Evolutionary conservation across 2,113 vertebrate genomes (phyloP).

Genomic region (Madoqua kirkii): DNA sequence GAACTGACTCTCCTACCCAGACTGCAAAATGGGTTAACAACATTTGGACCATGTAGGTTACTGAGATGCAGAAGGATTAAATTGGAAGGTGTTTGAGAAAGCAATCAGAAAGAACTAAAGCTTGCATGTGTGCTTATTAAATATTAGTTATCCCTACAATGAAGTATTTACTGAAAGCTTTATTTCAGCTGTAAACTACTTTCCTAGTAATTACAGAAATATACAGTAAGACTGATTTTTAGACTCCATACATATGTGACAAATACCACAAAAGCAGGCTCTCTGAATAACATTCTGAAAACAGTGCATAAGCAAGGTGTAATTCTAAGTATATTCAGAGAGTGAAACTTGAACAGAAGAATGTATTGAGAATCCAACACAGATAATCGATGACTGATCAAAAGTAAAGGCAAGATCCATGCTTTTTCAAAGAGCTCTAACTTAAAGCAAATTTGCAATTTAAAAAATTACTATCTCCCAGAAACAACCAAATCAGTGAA

Average conservation of each 20-base stretch:
- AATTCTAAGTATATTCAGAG: background rate
- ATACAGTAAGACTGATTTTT: constrained; percentile 27
- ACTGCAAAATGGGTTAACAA: background rate
- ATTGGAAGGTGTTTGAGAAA: background rate
- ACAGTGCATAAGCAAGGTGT: background rate
- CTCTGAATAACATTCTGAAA: constrained; percentile 13
- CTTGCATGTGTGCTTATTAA: background rate
- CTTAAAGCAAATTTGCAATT: background rate
- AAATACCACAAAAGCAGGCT: background rate
- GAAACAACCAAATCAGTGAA: background rate
- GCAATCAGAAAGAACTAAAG: background rate
- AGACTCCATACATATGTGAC: background rate
- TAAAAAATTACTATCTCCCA: background rate
- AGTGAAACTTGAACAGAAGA: background rate
- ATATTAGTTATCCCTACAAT: background rate
- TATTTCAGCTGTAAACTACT: background rate
- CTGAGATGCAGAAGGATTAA: background rate
- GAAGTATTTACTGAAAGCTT: background rate
- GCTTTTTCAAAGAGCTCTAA: background rate
- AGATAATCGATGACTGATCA: background rate
- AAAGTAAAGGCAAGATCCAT: background rate
- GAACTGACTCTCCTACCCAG: background rate
- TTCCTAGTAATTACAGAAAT: constrained; percentile 30
- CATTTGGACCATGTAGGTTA: background rate
- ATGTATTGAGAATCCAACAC: background rate